These are phyloP conservation scores for Yponomeuta cagnagella DNA, from an alignment of 2,888 invertebrate species.

Conservation along the genomic window DNA sequence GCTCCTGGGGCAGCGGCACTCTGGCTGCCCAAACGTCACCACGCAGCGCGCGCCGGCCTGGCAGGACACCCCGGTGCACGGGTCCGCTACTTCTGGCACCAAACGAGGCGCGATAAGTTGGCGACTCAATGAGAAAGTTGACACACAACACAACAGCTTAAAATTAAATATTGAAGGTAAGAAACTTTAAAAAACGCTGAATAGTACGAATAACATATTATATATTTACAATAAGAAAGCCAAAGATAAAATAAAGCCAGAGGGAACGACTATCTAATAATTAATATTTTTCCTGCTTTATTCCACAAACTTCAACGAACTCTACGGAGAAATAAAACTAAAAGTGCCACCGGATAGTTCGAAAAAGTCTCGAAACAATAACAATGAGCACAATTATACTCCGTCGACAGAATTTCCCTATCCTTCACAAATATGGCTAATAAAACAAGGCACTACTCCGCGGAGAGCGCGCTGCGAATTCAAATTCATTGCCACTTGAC, in stretches of 20 bases:
- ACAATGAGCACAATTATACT: slow-evolving; percentile 14
- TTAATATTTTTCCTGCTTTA: not conserved
- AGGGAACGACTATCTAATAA: not conserved
- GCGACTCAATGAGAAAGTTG: not conserved
- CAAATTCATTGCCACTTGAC: slow-evolving; percentile 16
- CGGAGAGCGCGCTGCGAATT: not conserved
- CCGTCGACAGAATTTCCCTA: slow-evolving; percentile 3
- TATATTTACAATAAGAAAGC: not conserved
- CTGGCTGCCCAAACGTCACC: slow-evolving; percentile 80
- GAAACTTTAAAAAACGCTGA: not conserved
- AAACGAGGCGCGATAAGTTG: not conserved
- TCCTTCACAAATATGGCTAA: slow-evolving; percentile 7
- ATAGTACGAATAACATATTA: not conserved
- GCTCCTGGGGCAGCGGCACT: slow-evolving; percentile 75
- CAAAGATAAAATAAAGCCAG: not conserved
- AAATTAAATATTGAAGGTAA: too few species aligned
- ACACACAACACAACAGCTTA: too few species aligned
- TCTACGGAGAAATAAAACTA: slow-evolving; percentile 9
- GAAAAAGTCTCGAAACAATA: slow-evolving; percentile 14
- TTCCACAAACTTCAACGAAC: slow-evolving; percentile 8
- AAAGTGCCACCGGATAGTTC: slow-evolving; percentile 4
- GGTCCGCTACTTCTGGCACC: slow-evolving; percentile 79
- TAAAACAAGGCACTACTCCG: slow-evolving; percentile 11
- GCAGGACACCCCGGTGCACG: slow-evolving; percentile 81
- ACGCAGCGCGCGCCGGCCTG: slow-evolving; percentile 82